Evolutionary conservation across 1,140 invertebrate species (phyloP).

Genomic region (Venturia canescens): DNA sequence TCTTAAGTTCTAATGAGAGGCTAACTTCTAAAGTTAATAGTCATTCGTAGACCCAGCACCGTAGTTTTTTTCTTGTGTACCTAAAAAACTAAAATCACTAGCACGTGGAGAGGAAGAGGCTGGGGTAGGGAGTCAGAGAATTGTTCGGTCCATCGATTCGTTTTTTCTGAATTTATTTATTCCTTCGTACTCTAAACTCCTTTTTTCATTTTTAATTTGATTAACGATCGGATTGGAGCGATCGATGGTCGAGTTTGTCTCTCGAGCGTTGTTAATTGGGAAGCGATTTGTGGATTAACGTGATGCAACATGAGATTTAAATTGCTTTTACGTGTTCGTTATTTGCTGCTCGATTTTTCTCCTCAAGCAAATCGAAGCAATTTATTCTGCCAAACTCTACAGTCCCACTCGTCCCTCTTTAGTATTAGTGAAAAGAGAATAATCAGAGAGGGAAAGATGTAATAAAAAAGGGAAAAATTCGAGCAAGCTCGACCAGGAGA

Average conservation of each 20-base stretch:
- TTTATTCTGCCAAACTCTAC: slow-evolving; percentile 66
- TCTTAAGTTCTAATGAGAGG: not conserved
- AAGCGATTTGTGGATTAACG: not conserved
- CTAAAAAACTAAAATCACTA: slow-evolving; percentile 69
- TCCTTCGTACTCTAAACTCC: not conserved
- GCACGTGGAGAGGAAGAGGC: slow-evolving; percentile 48
- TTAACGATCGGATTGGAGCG: not conserved
- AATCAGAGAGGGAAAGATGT: slow-evolving; percentile 31
- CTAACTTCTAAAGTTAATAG: slow-evolving; percentile 28
- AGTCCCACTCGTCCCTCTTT: slow-evolving; percentile 66
- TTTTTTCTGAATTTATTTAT: not conserved
- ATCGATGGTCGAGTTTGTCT: not conserved
- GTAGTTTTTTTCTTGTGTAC: slow-evolving; percentile 63
- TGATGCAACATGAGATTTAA: not conserved
- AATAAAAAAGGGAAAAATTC: slow-evolving; percentile 50
- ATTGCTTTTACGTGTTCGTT: slow-evolving; percentile 11
- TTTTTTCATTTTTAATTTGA: too few species aligned
- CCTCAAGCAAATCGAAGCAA: slow-evolving; percentile 9
- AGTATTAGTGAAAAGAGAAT: slow-evolving; percentile 40
- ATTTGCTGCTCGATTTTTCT: slow-evolving; percentile 25
- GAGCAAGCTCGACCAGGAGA: slow-evolving; percentile 37
- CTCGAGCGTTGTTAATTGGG: not conserved
- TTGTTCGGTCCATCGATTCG: too few species aligned
- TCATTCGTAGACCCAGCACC: slow-evolving; percentile 75
- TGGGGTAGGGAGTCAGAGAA: slow-evolving; percentile 5